A percentile compares a stretch with the other conserved stretches of the same genome.
Evolutionary conservation across 2,797 vertebrate species (phyloP).

Genomic region (Enteromius unitaeniatus): DNA sequence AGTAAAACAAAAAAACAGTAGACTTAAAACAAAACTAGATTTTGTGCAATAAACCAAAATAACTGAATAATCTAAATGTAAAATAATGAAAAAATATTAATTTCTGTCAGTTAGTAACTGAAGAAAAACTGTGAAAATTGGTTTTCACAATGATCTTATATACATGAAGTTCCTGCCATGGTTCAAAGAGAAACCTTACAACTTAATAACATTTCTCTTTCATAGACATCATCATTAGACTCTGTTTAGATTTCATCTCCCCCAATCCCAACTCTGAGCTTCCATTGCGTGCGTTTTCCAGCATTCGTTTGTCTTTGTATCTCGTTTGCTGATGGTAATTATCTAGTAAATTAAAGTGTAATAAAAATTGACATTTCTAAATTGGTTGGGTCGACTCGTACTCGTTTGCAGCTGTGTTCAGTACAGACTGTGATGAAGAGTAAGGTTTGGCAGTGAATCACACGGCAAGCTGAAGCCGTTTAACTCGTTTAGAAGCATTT

Average conservation of each 20-base stretch:
- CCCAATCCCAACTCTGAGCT: no score
- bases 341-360: not conserved
- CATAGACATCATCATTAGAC: not conserved
- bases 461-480: conserved; percentile 35
- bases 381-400: not conserved
- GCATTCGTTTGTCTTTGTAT: not conserved
- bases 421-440: conserved; percentile 13
- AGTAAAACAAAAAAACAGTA: no score
- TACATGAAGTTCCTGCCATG: no score
- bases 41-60: not conserved
- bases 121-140: no score
- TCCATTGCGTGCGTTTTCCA: not conserved
- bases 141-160: no score
- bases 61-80: not conserved
- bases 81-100: not conserved
- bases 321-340: not conserved
- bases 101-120: not conserved
- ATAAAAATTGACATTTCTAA: not conserved
- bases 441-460: conserved; percentile 1
- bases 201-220: no score
- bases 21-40: not conserved
- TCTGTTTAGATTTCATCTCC: no score
- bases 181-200: no score
- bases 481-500: conserved; percentile 43
- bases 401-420: not conserved